phyloP scores from a whole-genome alignment of 2,113 vertebrate genomes.

The Macrotis lagotis region DNA sequence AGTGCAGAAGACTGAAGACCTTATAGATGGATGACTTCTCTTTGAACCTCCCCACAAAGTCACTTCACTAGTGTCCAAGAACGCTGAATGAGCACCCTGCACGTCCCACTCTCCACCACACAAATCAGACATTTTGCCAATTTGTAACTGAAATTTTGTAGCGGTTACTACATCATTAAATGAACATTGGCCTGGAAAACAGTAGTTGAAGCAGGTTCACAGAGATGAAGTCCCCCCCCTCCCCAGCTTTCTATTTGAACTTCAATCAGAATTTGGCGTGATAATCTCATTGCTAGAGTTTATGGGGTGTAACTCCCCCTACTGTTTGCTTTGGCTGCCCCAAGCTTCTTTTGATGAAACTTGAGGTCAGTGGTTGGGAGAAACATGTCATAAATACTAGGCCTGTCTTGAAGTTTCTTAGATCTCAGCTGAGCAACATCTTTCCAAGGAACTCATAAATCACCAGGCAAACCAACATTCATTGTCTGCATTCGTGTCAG shows the following conservation, averaged over 20 bases:
- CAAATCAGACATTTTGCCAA: background rate
- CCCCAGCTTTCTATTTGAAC: slow-evolving; percentile 52
- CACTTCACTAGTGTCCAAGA: background rate
- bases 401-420: slow-evolving; percentile 63
- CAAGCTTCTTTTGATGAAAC: slow-evolving; percentile 44
- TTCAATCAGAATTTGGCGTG: slow-evolving; percentile 14
- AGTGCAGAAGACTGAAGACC: background rate
- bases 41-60: background rate
- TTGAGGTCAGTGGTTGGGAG: slow-evolving; percentile 33
- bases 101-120: background rate
- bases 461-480: background rate
- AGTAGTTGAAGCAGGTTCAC: slow-evolving; percentile 35
- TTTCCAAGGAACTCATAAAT: slow-evolving; percentile 60
- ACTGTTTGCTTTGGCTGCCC: slow-evolving; percentile 68
- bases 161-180: background rate
- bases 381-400: slow-evolving; percentile 64
- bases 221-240: background rate
- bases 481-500: slow-evolving; percentile 45
- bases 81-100: background rate
- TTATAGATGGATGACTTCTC: background rate
- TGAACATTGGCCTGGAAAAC: background rate
- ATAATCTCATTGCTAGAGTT: background rate
- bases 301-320: slow-evolving; percentile 60
- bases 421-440: slow-evolving; percentile 49
- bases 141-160: background rate